phyloP scores from a whole-genome alignment of 2,797 vertebrate genomes.

The Labroides dimidiatus region DNA sequence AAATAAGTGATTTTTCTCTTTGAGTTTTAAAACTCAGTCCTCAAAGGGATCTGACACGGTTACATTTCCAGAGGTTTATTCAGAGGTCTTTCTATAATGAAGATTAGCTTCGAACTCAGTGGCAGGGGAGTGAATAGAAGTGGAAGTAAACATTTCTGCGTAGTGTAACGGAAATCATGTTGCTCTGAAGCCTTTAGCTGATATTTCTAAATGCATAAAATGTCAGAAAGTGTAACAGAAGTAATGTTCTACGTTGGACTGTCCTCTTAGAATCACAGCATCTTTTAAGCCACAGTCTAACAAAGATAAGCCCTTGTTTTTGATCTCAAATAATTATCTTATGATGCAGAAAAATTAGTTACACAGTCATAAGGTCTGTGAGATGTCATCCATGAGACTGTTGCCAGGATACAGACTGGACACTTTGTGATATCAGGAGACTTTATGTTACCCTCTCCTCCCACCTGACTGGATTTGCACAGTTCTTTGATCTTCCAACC shows the following conservation, averaged over 20 bases:
- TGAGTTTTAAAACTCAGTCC: slow-evolving; percentile 29
- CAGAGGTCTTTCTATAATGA: slow-evolving; percentile 1
- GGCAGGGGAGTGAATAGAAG: slow-evolving; percentile 16
- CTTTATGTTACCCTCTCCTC: no score
- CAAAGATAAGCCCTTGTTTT: no score
- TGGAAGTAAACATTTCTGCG: background rate
- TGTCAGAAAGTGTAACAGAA: slow-evolving; percentile 32
- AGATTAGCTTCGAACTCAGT: slow-evolving; percentile 20
- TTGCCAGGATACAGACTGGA: no score
- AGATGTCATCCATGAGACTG: no score
- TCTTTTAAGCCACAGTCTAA: no score
- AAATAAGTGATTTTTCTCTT: slow-evolving; percentile 29
- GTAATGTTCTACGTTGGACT: slow-evolving; percentile 39
- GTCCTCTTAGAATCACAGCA: no score
- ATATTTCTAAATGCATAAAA: background rate
- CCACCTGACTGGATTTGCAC: no score
- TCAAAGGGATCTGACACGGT: slow-evolving; percentile 13
- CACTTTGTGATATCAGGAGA: no score
- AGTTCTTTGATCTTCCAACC: no score
- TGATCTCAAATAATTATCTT: no score
- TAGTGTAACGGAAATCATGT: background rate
- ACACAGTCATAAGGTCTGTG: no score
- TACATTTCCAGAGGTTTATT: slow-evolving; percentile 23
- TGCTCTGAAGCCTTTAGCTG: background rate
- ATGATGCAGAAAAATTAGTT: no score